Evolutionary conservation across 2,888 invertebrate genomes (phyloP), one percentile per base, ranked within the genome.

Genomic region (Trachelus iudaicus): DNA sequence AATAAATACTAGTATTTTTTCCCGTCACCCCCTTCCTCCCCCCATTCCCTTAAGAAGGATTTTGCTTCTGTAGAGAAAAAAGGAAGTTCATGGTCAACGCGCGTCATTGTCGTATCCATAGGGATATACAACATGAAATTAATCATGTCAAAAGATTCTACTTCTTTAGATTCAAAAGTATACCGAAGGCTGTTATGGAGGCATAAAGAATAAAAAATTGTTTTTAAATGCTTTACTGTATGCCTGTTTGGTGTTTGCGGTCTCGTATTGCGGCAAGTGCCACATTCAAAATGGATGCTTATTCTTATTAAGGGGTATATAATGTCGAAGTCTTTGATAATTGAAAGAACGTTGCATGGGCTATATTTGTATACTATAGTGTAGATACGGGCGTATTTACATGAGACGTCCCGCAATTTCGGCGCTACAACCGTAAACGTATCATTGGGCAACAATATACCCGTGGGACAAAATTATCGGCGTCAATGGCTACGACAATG

Each of bases 381-480:
- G 69, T 73, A 69, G 79, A 81, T 83, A 82, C 76, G 83, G 83
- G 83, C 76, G 31, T 77, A 82, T 83, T 82, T 81, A 82, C 73
- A 56, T 75, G 33, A 73, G 76, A 11, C 73, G 73, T 34, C 34
- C 79, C 74, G 79, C 82, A 79, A 79, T 82, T 82, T 73, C 34
- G 12, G 68, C 34, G 33, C 73, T 73, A 69, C 23, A 31, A 31
- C 34, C 12, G 11, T 71, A 71, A 71, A 71, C 71, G 71, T 33
- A 34, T 71, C 82, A 85, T 85, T 83, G 83, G 80, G 84, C 80
- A 84, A 89, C 89, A 89, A 89, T 89, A 87, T 85, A 87, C 89
- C 89, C 89, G 88, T 89, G 88, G 87, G 87, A 87, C 82, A 74
- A 73, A 34, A 73, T 74, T 75, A 78, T 79, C 76, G 75, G 34